These are phyloP conservation scores for Calephelis perditalis DNA, from an alignment of 2,888 invertebrate genomes.

Conservation along the genomic window DNA sequence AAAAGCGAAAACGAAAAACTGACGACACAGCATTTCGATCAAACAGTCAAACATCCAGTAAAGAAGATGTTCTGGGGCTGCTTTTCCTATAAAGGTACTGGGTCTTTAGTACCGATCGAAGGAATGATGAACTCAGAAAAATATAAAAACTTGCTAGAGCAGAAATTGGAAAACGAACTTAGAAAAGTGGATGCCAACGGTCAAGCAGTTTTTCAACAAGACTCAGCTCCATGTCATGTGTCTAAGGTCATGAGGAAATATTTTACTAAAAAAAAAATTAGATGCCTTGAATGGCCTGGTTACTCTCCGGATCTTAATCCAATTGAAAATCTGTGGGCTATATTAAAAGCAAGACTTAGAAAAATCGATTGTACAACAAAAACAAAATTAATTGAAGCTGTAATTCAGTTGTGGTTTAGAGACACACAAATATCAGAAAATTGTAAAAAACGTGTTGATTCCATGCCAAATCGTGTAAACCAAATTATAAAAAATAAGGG, in stretches of 20 bases:
- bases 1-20: background rate
- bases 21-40: background rate
- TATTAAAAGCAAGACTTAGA: too few relatives aligned
- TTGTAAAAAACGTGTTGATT: background rate
- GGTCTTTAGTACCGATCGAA: background rate
- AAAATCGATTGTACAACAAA: too few relatives aligned
- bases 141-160: constrained; percentile 1
- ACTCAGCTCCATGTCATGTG: background rate
- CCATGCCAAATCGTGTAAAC: background rate
- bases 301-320: background rate
- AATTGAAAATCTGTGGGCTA: too few relatives aligned
- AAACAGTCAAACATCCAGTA: background rate
- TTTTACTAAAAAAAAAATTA: background rate
- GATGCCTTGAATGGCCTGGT: background rate
- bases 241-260: constrained; percentile 1
- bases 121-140: background rate
- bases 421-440: background rate
- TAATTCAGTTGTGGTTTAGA: background rate
- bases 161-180: background rate
- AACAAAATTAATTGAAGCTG: background rate
- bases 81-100: constrained; percentile 4
- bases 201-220: background rate
- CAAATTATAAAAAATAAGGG: background rate
- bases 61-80: background rate
- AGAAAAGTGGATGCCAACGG: background rate